These are phyloP conservation scores for Phymastichus coffea DNA, from an alignment of 1,140 invertebrate species.

Conservation along the genomic window DNA sequence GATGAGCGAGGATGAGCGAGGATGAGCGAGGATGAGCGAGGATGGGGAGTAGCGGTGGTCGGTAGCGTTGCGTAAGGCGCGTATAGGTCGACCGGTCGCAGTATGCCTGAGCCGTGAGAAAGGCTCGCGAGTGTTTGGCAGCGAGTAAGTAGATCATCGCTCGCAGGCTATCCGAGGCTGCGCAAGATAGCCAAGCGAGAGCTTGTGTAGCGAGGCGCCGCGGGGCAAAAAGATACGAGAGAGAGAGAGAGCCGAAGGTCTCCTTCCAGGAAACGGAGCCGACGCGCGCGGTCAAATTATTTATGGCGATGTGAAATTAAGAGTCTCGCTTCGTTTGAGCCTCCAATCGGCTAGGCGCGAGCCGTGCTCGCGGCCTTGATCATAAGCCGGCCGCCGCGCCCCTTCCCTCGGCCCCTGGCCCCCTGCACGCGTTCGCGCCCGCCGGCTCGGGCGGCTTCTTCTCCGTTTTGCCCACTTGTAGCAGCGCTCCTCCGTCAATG, in stretches of 20 bases:
- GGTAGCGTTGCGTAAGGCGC: too few relatives aligned
- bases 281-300: slow-evolving; percentile 50
- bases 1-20: too few relatives aligned
- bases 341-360: slow-evolving; percentile 36
- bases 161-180: background rate
- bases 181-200: background rate
- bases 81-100: too few relatives aligned
- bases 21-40: too few relatives aligned
- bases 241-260: slow-evolving; percentile 32
- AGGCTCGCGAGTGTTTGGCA: background rate
- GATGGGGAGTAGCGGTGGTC: too few relatives aligned
- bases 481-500: slow-evolving; percentile 34
- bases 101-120: too few relatives aligned
- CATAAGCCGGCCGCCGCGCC: slow-evolving; percentile 27
- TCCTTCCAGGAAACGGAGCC: slow-evolving; percentile 45
- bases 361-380: slow-evolving; percentile 34
- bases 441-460: too few relatives aligned
- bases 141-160: background rate
- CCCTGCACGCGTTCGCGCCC: too few relatives aligned
- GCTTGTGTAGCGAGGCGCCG: background rate
- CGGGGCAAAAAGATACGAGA: background rate
- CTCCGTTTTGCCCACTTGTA: slow-evolving; percentile 27
- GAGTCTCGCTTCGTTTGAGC: slow-evolving; percentile 51
- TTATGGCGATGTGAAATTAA: slow-evolving; percentile 57
- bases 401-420: too few relatives aligned